Evolutionary conservation across 1,140 invertebrate genomes (phyloP), one percentile per base, ranked within the genome.

Genomic region (Teleogryllus occipitalis): DNA sequence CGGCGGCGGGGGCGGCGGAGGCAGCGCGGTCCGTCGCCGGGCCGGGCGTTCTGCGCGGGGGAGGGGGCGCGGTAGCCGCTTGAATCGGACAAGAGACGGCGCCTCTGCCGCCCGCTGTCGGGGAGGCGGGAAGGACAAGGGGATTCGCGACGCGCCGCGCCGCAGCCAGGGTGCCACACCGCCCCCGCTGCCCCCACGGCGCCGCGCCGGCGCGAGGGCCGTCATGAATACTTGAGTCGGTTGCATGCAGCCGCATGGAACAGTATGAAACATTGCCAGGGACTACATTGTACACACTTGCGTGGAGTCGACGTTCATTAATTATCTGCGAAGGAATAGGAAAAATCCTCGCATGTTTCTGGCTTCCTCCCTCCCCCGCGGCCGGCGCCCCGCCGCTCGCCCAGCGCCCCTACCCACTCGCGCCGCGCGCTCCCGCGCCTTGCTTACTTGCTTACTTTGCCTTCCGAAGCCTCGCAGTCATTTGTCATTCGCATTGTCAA

Each of bases 231-330:
- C 54, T 65, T 65, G 54, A 65, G 54, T 18, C 54, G 54, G 54
- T 65, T 65, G 54, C 54, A 65, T 65, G 54, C 54, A 65, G 54
- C 54, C 54, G 54, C 54, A 65, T 65, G 54, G 54, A 65, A 65
- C 54, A 65, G 54, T 65, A 65, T 65, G 54, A 65, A 65, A 65
- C 54, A 65, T 65, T 65, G 54, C 54, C 18, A 14, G 54, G 10
- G 54, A 65, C 54, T 65, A 65, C 54, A 65, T 65, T 65, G 54
- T 65, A 65, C 54, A 65, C 54, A 65, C 54, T 65, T 65, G 54
- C 54, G 54, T 65, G 54, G 54, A 65, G 54, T 65, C 54, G 54
- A 65, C 54, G 54, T 65, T 65, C 54, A 65, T 65, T 65, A 65
- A 65, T 65, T 65, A 65, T 65, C 54, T 65, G 54, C 54, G 54